Percentiles rank a stretch among this genome's conserved stretches.
phyloP scores from a whole-genome alignment of 2,888 invertebrate genomes.

The Cryptophagus acutangulus region DNA sequence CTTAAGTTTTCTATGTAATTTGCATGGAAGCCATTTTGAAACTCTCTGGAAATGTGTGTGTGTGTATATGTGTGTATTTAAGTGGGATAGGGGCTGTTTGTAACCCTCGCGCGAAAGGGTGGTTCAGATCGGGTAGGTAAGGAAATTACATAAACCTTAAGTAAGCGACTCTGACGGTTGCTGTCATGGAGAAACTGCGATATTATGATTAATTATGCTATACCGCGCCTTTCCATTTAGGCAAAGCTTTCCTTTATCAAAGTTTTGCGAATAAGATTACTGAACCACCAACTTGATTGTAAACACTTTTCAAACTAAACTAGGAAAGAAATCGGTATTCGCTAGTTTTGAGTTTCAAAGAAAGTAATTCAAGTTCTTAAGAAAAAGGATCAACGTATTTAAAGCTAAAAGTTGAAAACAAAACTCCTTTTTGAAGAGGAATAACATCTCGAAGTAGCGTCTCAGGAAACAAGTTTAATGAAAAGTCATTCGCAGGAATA shows the following conservation, averaged over 20 bases:
- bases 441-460: too few species aligned
- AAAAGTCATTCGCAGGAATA: too few species aligned
- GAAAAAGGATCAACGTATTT: too few species aligned
- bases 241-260: conserved; percentile 7
- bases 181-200: conserved; percentile 41
- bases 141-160: conserved; percentile 48
- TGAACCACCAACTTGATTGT: too few species aligned
- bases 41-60: conserved; percentile 36
- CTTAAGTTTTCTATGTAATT: conserved; percentile 50
- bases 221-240: conserved; percentile 29
- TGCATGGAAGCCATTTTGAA: conserved; percentile 50
- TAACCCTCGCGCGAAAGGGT: conserved; percentile 5
- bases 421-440: too few species aligned
- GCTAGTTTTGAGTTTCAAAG: too few species aligned
- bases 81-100: conserved; percentile 12
- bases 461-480: too few species aligned
- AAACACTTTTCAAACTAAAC: too few species aligned
- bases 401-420: too few species aligned
- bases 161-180: conserved; percentile 45
- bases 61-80: conserved; percentile 18
- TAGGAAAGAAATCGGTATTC: too few species aligned
- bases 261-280: conserved; percentile 7
- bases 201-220: conserved; percentile 46
- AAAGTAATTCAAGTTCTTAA: too few species aligned
- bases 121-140: conserved; percentile 31